Conservation (phyloP, 1,140 invertebrate species). For the Steinernema feltiae region DNA sequence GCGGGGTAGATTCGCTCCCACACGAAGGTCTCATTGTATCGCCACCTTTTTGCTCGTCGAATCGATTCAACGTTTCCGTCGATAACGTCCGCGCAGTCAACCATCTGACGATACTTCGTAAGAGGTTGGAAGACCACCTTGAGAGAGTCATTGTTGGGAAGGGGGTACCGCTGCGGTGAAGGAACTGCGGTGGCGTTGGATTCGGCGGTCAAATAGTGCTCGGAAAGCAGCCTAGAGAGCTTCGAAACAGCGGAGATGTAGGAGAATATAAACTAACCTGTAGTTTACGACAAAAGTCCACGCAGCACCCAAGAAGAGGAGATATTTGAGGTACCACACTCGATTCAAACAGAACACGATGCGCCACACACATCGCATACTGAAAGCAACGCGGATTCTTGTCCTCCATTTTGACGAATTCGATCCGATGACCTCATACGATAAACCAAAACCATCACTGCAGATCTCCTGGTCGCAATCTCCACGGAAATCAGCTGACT, state of each 20-base stretch:
- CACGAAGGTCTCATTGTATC: neutral
- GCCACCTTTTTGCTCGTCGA: neutral
- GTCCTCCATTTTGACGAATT: neutral
- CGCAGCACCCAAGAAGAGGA: neutral
- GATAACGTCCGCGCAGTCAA: neutral
- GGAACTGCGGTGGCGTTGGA: neutral
- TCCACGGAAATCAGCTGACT: no score
- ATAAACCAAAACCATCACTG: neutral
- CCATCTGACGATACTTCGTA: neutral
- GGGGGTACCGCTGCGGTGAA: neutral
- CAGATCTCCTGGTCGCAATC: no score
- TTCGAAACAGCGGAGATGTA: neutral
- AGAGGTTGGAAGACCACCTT: neutral
- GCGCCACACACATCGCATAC: neutral
- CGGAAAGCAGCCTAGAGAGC: neutral
- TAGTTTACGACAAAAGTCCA: neutral
- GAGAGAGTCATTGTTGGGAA: neutral
- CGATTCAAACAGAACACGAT: neutral
- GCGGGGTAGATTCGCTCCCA: neutral
- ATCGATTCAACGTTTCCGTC: neutral
- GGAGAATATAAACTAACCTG: neutral
- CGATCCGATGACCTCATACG: neutral
- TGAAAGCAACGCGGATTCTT: neutral
- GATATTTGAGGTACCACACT: neutral
- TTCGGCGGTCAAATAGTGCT: neutral